phyloP scores from a whole-genome alignment of 2,888 invertebrate species.

The Synanthedon formicaeformis region DNA sequence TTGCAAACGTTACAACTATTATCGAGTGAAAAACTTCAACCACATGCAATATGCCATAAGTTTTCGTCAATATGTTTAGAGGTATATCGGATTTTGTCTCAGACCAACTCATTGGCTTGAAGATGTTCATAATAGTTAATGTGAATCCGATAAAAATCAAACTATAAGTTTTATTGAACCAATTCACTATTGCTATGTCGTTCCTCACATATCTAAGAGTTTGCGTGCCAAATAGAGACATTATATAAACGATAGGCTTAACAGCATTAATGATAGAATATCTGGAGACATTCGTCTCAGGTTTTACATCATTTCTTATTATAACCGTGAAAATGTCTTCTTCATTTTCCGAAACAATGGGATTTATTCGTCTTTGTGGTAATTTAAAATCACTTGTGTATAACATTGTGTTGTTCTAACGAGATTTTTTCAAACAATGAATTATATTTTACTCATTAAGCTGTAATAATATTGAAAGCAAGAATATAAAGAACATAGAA shows the following conservation, averaged over 20 bases:
- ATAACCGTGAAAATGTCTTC: not conserved
- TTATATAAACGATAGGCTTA: not conserved
- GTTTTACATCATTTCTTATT: not conserved
- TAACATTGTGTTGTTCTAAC: not conserved
- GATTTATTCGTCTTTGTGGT: not conserved
- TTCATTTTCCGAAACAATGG: not conserved
- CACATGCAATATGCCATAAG: not conserved
- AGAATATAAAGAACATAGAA: too few species aligned
- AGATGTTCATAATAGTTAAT: not conserved
- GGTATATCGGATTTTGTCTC: not conserved
- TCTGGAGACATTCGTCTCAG: not conserved
- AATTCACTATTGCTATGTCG: not conserved
- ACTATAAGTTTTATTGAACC: not conserved
- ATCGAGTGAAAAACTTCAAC: not conserved
- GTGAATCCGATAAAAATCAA: not conserved
- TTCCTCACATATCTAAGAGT: not conserved
- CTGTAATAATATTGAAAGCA: too few species aligned
- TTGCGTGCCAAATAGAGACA: not conserved
- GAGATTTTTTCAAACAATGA: too few species aligned
- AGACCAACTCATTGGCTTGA: not conserved
- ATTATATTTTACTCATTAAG: too few species aligned
- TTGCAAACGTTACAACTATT: not conserved
- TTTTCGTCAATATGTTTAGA: not conserved
- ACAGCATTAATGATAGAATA: not conserved
- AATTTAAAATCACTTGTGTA: not conserved